Base-by-base conservation (phyloP, 1,140 invertebrate species). In the Tyrophagus putrescentiae region DNA sequence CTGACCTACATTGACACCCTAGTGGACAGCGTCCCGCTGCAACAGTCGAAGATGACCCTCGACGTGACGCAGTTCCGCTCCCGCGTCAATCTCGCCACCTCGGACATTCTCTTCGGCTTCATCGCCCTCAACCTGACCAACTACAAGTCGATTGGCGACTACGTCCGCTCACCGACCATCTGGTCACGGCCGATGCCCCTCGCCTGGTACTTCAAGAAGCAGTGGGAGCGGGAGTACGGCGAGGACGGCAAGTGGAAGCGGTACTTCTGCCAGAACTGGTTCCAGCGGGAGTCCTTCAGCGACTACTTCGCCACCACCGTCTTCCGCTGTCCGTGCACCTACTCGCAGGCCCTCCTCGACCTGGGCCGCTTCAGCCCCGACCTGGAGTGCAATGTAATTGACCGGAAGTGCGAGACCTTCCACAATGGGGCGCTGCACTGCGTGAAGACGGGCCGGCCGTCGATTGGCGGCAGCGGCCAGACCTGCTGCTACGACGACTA, bases 401-500 rank as follows among this genome's bases (percentile, higher is more conserved):
- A 92, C 69, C 82, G 85, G 3, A 90, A 93, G 72, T 85, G 85
- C 4, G 83, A 83, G 45, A 96, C 93, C 69, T 80, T 81, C 70
- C 87, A 97, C 69, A 80, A 82, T 66, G 85, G 84, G 25, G 86
- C 90, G 27, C 75, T 85, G 13, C 92, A 96, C 71, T 98, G 93
- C 70, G 87, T 97, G 7, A 82, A 83, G 67, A 90, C 87, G 60
- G 88, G 87, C 48, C 79, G 84, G 41, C 89, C 93, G 45, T 87
- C 85, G 90, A 70, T 81, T 45, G 85, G 89, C 67, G 92, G 91
- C 45, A 84, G 89, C 1, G 92, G 92, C 57, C 93, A 97, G 69
- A 90, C 95, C 68, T 97, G 93, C 67, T 98, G 93, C 67, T 98
- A 97, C 68, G 88, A 94, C 69, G 85, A 84, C 68, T 84, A 91